Evolutionary conservation across 30 jellyfish, hydroid and myxozoan species (phyloP).

Genomic region (Turritopsis dohrnii): DNA sequence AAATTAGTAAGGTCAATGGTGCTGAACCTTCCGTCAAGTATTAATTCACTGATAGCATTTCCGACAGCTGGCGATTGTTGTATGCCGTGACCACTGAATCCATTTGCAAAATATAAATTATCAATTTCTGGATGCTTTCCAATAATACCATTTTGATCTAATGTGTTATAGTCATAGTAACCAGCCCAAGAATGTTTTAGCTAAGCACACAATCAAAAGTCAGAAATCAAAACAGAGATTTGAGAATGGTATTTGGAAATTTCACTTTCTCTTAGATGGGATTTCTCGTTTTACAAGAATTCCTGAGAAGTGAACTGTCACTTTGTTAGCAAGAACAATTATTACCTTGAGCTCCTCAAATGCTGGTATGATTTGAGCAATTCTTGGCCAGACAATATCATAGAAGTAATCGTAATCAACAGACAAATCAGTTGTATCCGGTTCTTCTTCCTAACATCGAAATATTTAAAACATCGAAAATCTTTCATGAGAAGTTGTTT

Average conservation of each 20-base stretch:
- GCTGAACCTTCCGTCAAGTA: conserved; percentile 49
- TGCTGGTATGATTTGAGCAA: conserved; percentile 82
- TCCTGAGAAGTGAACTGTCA: too few species aligned
- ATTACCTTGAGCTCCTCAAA: conserved; percentile 81
- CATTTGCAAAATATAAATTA: conserved; percentile 70
- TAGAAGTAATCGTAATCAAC: conserved; percentile 82
- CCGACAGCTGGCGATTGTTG: conserved; percentile 99
- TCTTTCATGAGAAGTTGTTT: too few species aligned
- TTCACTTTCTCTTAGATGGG: too few species aligned
- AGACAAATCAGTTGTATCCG: conserved; percentile 57
- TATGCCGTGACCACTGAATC: conserved; percentile 95
- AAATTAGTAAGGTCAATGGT: conserved; percentile 63
- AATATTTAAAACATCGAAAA: background rate
- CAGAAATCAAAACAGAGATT: too few species aligned
- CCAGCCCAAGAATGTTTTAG: conserved; percentile 97
- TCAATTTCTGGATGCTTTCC: conserved; percentile 70
- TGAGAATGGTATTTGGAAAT: too few species aligned
- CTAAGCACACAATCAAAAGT: conserved; percentile 36
- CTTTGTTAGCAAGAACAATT: too few species aligned
- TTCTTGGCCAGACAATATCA: conserved; percentile 70
- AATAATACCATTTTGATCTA: conserved; percentile 83
- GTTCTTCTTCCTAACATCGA: conserved; percentile 53
- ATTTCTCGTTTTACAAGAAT: too few species aligned
- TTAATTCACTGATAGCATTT: conserved; percentile 74
- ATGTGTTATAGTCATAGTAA: conserved; percentile 82